A percentile compares a stretch with the other conserved stretches of the same genome.
Conservation (phyloP, 37 sponge, comb jelly and placozoan genomes). For the Hexactinellida sp. region DNA sequence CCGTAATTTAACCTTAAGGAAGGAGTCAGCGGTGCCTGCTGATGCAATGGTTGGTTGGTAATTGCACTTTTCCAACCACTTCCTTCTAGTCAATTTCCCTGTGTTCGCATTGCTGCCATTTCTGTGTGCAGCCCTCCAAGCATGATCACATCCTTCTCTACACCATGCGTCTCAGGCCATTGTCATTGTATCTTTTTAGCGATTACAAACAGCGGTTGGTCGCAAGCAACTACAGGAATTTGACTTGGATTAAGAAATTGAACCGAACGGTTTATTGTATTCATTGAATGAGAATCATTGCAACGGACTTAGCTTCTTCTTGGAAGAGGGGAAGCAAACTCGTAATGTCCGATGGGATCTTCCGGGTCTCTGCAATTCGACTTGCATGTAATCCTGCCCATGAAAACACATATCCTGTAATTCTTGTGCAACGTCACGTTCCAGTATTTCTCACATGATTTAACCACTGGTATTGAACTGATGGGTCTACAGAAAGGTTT, state of each 20-base stretch:
- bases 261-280: neutral
- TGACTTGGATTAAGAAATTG: neutral
- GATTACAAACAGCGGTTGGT: neutral
- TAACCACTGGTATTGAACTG: neutral
- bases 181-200: neutral
- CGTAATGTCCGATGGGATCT: no score
- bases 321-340: no score
- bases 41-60: no score
- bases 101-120: slow-evolving; percentile 23
- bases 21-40: no score
- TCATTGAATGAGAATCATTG: no score
- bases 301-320: no score
- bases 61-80: neutral
- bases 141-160: neutral
- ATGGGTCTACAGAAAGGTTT: neutral
- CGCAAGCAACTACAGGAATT: no score
- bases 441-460: neutral
- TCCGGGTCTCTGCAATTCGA: no score
- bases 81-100: neutral
- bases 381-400: no score
- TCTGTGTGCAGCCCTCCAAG: slow-evolving; percentile 16
- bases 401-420: no score
- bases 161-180: neutral
- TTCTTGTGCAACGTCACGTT: no score
- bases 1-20: no score